Percentiles rank a stretch among this genome's conserved stretches.
Evolutionary conservation across 2,888 invertebrate species (phyloP).

Genomic region (Sphaerophoria taeniata): DNA sequence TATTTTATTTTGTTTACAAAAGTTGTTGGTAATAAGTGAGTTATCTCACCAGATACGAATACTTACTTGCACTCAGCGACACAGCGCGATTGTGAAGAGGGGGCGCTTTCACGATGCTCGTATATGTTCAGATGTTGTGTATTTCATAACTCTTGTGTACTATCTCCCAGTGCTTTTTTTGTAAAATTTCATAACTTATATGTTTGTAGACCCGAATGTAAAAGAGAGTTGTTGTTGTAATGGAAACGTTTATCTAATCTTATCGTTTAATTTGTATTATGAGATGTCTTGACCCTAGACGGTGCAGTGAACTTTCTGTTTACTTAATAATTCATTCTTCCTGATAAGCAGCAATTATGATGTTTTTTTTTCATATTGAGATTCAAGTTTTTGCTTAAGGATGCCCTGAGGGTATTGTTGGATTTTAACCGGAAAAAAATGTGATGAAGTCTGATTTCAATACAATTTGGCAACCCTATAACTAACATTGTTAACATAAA

Average conservation of each 20-base stretch:
- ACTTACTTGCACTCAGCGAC: too few relatives aligned
- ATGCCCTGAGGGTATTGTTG: neutral
- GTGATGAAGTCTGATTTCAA: neutral
- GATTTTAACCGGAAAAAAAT: neutral
- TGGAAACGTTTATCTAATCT: slow-evolving; percentile 3
- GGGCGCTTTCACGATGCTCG: slow-evolving; percentile 10
- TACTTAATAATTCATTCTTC: neutral
- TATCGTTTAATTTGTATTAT: slow-evolving; percentile 9
- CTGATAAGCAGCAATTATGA: slow-evolving; percentile 18
- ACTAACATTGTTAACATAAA: neutral
- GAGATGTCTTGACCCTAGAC: neutral
- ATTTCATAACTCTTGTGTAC: too few relatives aligned
- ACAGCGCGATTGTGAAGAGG: neutral
- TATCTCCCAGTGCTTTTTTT: slow-evolving; percentile 6
- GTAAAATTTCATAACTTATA: slow-evolving; percentile 24
- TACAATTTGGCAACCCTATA: neutral
- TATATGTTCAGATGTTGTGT: slow-evolving; percentile 6
- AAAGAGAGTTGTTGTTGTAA: slow-evolving; percentile 1
- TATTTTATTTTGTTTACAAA: slow-evolving; percentile 17
- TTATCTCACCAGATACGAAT: slow-evolving; percentile 22
- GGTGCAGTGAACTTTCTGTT: slow-evolving; percentile 9
- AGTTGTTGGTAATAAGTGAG: slow-evolving; percentile 3
- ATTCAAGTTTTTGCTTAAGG: neutral
- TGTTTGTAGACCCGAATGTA: slow-evolving; percentile 6
- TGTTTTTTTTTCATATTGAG: neutral